Percentiles rank a stretch among this genome's conserved stretches.
Conservation (phyloP, 2,113 vertebrate species). For the Danionella cerebrum region DNA sequence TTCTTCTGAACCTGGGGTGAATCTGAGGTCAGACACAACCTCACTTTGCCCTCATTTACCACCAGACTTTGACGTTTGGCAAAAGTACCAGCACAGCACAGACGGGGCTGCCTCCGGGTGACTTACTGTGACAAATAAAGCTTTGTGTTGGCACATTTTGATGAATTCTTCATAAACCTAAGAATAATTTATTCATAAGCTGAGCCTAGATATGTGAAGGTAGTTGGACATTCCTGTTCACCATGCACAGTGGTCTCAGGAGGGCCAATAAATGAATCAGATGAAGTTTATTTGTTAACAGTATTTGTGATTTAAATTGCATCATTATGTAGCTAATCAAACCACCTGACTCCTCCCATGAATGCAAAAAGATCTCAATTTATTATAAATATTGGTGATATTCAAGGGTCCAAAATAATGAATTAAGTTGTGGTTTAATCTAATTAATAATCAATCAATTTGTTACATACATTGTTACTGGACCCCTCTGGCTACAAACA, state of each 20-base stretch:
- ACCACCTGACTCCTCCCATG: no score
- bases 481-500: no score
- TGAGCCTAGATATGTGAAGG: neutral
- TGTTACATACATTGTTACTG: no score
- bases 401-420: no score
- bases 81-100: neutral
- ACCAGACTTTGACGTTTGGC: constrained; percentile 5
- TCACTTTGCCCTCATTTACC: constrained; percentile 33
- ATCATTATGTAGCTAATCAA: constrained; percentile 20
- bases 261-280: neutral
- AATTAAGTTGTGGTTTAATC: no score
- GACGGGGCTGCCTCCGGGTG: neutral
- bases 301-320: neutral
- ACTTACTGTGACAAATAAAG: neutral
- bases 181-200: neutral
- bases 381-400: no score
- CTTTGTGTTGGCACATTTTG: neutral
- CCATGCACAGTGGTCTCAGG: neutral
- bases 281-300: neutral
- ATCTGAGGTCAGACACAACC: constrained; percentile 53
- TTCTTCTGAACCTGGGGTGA: constrained; percentile 63
- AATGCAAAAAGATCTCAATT: no score
- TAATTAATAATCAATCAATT: no score
- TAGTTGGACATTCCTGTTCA: neutral
- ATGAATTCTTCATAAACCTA: neutral